Percentiles rank a stretch among this genome's conserved stretches.
phyloP scores from a whole-genome alignment of 1,140 invertebrate genomes.

The Penaeus vannamei region DNA sequence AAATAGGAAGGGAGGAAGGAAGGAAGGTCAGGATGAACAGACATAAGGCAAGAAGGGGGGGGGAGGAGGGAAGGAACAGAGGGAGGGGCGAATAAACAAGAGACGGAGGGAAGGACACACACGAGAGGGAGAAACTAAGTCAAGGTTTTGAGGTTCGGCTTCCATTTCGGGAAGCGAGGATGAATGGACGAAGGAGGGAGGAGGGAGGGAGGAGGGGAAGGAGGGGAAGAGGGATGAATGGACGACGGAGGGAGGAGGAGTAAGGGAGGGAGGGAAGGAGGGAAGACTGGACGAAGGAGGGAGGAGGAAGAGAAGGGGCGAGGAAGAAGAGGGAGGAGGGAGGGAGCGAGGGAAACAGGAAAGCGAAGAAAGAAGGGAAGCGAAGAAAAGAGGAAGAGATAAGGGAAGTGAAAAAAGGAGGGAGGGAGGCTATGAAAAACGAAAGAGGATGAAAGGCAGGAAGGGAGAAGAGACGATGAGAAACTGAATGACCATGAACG shows the following conservation, averaged over 20 bases:
- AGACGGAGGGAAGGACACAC: too few species aligned
- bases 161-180: too few species aligned
- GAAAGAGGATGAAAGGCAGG: not conserved
- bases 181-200: not conserved
- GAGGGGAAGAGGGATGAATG: not conserved
- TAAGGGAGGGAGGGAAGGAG: constrained; percentile 12
- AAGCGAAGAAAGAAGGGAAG: not conserved
- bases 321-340: not conserved
- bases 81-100: too few species aligned
- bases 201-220: constrained; percentile 14
- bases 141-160: too few species aligned
- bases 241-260: constrained; percentile 11
- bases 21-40: too few species aligned
- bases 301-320: not conserved
- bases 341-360: not conserved
- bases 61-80: too few species aligned
- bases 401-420: too few species aligned
- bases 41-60: too few species aligned
- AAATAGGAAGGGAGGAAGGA: too few species aligned
- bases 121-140: too few species aligned
- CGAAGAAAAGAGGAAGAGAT: not conserved
- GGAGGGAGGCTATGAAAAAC: too few species aligned
- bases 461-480: not conserved
- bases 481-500: not conserved
- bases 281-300: not conserved